A percentile compares a stretch with the other conserved stretches of the same genome.
These are phyloP conservation scores for Gymnoscelis rufifasciata DNA, from an alignment of 2,888 invertebrate species.

Conservation along the genomic window DNA sequence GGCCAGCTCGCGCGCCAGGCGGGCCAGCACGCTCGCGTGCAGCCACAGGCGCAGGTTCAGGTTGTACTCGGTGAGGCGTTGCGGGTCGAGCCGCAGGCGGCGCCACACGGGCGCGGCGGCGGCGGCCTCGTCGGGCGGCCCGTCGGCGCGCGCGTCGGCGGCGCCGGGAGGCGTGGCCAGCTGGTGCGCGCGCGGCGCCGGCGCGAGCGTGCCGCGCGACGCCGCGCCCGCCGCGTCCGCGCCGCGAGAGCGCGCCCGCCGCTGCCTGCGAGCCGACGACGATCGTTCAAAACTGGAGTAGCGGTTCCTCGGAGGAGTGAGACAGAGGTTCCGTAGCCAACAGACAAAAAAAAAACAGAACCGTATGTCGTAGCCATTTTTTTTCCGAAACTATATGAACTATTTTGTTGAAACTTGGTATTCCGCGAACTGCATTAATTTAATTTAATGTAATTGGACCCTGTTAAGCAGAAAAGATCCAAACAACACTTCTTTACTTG, in stretches of 20 bases:
- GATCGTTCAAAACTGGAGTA: no score
- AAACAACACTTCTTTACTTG: no score
- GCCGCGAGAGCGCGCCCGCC: slow-evolving; percentile 11
- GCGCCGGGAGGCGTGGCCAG: slow-evolving; percentile 7
- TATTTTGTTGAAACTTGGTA: no score
- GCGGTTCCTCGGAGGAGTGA: no score
- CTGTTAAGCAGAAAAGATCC: no score
- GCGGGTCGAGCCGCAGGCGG: slow-evolving; percentile 82
- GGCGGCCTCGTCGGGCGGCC: slow-evolving; percentile 24
- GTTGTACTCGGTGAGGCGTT: slow-evolving; percentile 86
- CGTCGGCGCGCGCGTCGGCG: background rate
- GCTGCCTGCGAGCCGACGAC: slow-evolving; percentile 2
- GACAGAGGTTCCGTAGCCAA: no score
- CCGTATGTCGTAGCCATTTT: no score
- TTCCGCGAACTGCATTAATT: no score
- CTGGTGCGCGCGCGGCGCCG: slow-evolving; percentile 39
- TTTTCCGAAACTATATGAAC: no score
- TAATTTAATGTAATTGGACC: no score
- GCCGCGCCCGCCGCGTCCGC: slow-evolving; percentile 42
- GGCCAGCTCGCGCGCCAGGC: slow-evolving; percentile 86
- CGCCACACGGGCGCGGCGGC: slow-evolving; percentile 74
- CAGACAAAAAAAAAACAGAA: no score
- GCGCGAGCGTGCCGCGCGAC: slow-evolving; percentile 15
- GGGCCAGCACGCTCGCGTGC: slow-evolving; percentile 88
- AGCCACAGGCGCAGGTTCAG: slow-evolving; percentile 89